phyloP scores from a whole-genome alignment of 2,113 vertebrate species.

The Ictalurus punctatus region DNA sequence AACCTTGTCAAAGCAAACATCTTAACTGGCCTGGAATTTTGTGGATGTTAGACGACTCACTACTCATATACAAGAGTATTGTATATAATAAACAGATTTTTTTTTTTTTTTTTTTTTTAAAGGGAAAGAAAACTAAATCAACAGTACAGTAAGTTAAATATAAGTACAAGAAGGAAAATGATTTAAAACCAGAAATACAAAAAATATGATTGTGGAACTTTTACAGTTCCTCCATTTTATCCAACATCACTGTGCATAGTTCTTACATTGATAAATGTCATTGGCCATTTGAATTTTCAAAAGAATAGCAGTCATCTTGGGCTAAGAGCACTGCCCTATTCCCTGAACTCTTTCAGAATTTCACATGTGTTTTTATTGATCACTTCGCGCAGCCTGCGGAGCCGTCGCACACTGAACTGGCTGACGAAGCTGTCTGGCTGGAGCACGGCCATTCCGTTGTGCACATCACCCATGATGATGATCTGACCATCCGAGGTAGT shows the following conservation, averaged over 20 bases:
- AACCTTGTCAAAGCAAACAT: conserved; percentile 52
- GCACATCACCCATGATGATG: conserved; percentile 93
- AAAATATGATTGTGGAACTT: not conserved
- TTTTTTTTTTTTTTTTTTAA: too few species aligned
- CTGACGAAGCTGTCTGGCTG: conserved; percentile 92
- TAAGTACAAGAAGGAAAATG: not conserved
- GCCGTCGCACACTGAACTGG: conserved; percentile 76
- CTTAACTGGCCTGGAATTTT: conserved; percentile 41
- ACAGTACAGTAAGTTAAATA: not conserved
- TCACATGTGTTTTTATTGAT: conserved; percentile 95
- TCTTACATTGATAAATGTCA: conserved; percentile 3
- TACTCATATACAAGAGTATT: conserved; percentile 22
- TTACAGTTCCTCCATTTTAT: not conserved
- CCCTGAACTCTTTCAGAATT: conserved; percentile 87
- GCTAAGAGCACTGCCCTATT: conserved; percentile 58
- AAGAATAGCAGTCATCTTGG: conserved; percentile 29
- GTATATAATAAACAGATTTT: conserved; percentile 31
- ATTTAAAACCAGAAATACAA: not conserved
- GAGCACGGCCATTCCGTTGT: conserved; percentile 89
- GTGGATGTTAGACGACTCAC: conserved; percentile 1
- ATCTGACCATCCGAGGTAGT: conserved; percentile 83
- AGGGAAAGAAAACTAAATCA: conserved; percentile 12
- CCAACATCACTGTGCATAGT: not conserved
- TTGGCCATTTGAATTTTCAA: not conserved
- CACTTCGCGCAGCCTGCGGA: conserved; percentile 89